These are phyloP conservation scores for Temnothorax curvispinosus DNA, from an alignment of 1,140 invertebrate genomes.

Conservation along the genomic window DNA sequence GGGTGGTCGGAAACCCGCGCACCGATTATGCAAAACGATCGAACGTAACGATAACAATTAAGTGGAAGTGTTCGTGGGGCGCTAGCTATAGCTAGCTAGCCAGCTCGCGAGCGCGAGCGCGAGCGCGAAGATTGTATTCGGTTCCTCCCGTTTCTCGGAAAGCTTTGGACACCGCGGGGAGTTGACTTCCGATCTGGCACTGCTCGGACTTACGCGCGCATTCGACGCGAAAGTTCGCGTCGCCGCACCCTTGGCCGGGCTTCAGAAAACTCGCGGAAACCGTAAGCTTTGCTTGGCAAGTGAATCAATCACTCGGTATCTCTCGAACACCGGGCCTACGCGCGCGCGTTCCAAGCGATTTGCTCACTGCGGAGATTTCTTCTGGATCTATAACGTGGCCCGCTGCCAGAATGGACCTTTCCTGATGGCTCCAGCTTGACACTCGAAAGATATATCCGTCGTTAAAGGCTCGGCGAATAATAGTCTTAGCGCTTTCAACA, in stretches of 20 bases:
- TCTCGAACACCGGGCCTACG: slow-evolving; percentile 71
- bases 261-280: slow-evolving; percentile 81
- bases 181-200: slow-evolving; percentile 81
- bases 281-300: slow-evolving; percentile 79
- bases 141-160: background rate
- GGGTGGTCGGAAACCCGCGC: slow-evolving; percentile 25
- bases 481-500: slow-evolving; percentile 14
- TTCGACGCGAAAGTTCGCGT: slow-evolving; percentile 68
- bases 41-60: slow-evolving; percentile 63
- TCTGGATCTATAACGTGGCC: slow-evolving; percentile 76
- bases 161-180: slow-evolving; percentile 57
- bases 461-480: slow-evolving; percentile 42
- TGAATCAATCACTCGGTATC: slow-evolving; percentile 83
- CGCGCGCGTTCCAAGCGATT: slow-evolving; percentile 61
- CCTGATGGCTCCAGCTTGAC: slow-evolving; percentile 37
- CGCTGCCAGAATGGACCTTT: slow-evolving; percentile 72
- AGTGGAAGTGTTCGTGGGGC: slow-evolving; percentile 21
- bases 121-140: slow-evolving; percentile 13
- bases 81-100: background rate
- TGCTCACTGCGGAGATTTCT: slow-evolving; percentile 78
- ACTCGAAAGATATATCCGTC: slow-evolving; percentile 24
- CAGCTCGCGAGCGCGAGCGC: background rate
- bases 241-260: slow-evolving; percentile 77
- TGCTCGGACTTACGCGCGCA: slow-evolving; percentile 68
- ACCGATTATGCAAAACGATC: slow-evolving; percentile 71